Evolutionary conservation across 2,888 invertebrate species (phyloP), one percentile per base, ranked within the genome.

Genomic region (Andrena bicolor): DNA sequence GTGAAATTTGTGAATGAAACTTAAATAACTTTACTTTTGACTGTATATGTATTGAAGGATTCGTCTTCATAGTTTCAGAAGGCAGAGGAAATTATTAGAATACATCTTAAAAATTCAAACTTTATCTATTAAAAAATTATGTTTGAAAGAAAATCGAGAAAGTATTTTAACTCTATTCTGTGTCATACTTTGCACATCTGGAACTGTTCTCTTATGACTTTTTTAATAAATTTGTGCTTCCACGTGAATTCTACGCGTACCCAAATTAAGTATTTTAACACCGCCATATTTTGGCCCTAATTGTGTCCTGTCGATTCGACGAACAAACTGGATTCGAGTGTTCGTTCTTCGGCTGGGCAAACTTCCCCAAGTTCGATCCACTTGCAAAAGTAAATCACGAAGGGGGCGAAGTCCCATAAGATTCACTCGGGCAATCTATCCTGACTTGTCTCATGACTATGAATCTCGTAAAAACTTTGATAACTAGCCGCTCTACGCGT

Each of bases 361-460:
- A 84, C 75, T 83, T 86, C 70, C 49, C 63, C 71, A 49, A 77
- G 76, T 82, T 82, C 81, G 70, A 84, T 83, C 82, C 61, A 66
- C 76, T 83, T 81, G 73, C 69, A 77, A 65, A 48, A 65, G 48
- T 49, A 26, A 79, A 83, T 80, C 75, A 66, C 48, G 64, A 63
- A 74, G 28, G 63, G 58, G 48, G 30, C 63, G 28, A 48, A 48
- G 32, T 70, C 48, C 41, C 41, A 58, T 26, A 71, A 69, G 76
- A 80, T 80, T 80, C 61, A 56, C 58, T 30, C 61, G 71, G 53
- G 48, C 41, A 53, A 56, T 83, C 75, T 56, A 80, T 83, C 75
- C 65, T 20, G 28, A 63, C 60, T 64, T 63, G 70, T 61, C 64
- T 56, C 63, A 64, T 80, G 68, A 74, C 77, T 74, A 66, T 49